Base-by-base conservation (phyloP, 2,797 vertebrate species). In the Garrulus glandarius region DNA sequence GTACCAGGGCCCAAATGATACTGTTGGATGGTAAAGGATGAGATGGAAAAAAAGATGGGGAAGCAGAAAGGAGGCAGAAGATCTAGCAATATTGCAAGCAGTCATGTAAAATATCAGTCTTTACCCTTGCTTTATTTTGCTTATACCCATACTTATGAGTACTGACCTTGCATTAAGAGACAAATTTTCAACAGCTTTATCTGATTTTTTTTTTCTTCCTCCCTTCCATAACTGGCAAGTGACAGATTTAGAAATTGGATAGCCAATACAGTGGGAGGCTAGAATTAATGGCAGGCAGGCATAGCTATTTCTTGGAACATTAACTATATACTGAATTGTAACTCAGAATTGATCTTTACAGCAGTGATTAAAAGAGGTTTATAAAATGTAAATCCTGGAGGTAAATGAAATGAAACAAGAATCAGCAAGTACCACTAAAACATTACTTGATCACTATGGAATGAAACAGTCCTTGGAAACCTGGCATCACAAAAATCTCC, bases 401-500 rank as follows among this genome's bases (percentile, higher is more conserved):
- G 21, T 52, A 94, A 90, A 46, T 84, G 47, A 75, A 84, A 39
- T 78, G 70, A 72, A 89, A 83, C 36, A 87, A 79, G 65, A 76
- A n/a, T 64, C 92, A 87, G 46, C 36, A 92, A 67, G 82, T 78
- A 75, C 29, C 56, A 46, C 44, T 69, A 83, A 85, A 69, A 68
- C 26, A 83, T 88, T 87, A 93, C 63, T 94, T 92, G 70, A 91
- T 70, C 50, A 57, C 55, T 37, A 19, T 68, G 91, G 83, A 96
- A 97, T 78, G 78, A 91, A 74, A 36, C 10, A 68, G 15, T 60
- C 10, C 46, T 94, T 92, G 78, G 81, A 93, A 96, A 96, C 24
- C 76, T 84, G 71, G 57, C 72, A 96, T 87, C 49, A 89, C 3
- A 10, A 89, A 95, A 94, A 79, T 76, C 13, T 77, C 0, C 68